phyloP scores from a whole-genome alignment of 2,797 vertebrate genomes.

The Pygocentrus nattereri region DNA sequence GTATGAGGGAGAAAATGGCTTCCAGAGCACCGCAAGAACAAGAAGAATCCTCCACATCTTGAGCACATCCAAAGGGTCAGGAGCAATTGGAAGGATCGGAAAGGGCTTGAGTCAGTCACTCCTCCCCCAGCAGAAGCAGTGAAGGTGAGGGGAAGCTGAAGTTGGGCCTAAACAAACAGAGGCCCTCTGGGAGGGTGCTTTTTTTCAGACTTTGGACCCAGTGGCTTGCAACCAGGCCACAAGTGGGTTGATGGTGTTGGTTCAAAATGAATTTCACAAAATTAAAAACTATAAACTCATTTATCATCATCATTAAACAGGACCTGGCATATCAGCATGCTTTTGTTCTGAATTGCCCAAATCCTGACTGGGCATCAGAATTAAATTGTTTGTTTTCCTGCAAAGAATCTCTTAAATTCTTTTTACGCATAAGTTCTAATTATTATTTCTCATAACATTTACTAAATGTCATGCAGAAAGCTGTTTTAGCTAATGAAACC shows the following conservation, averaged over 20 bases:
- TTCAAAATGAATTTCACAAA: conserved; percentile 15
- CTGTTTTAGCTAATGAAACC: not conserved
- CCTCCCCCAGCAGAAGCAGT: conserved; percentile 27
- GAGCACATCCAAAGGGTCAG: conserved; percentile 71
- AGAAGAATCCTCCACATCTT: conserved; percentile 72
- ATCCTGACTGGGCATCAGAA: too few species aligned
- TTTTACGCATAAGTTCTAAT: not conserved
- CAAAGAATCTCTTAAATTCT: not conserved
- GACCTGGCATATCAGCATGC: not conserved
- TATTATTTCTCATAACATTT: too few species aligned
- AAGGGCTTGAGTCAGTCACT: conserved; percentile 43
- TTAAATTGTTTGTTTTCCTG: not conserved
- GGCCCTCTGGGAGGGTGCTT: conserved; percentile 58
- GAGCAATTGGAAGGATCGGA: conserved; percentile 71
- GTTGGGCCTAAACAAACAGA: conserved; percentile 72
- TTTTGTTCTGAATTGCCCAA: not conserved
- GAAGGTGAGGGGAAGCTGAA: conserved; percentile 61
- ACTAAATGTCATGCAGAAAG: not conserved
- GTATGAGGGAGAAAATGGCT: conserved; percentile 80
- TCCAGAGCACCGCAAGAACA: conserved; percentile 76
- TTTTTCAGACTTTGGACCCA: conserved; percentile 23
- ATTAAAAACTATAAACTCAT: not conserved
- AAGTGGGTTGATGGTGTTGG: not conserved
- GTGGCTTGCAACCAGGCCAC: not conserved
- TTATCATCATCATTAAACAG: not conserved